These are phyloP conservation scores for Dromococcyx pavoninus DNA, from an alignment of 2,797 vertebrate species.

Conservation along the genomic window DNA sequence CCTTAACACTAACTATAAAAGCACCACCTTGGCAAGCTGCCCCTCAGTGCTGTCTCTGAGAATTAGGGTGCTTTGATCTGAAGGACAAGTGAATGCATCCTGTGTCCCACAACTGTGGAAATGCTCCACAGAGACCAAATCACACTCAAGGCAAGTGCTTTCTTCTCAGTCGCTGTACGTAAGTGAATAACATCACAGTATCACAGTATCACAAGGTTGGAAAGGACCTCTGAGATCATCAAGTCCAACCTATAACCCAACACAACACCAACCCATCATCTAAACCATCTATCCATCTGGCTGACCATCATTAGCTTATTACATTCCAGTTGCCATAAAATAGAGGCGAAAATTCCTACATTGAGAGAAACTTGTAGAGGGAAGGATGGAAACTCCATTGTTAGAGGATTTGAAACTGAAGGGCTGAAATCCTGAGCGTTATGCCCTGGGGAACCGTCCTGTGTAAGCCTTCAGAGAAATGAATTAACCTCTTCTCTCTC, in stretches of 20 bases:
- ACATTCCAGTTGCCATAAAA: neutral
- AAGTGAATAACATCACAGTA: neutral
- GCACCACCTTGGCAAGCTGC: neutral
- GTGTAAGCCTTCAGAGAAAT: neutral
- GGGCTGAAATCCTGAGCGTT: neutral
- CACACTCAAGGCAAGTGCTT: neutral
- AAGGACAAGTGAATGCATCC: neutral
- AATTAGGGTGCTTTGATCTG: neutral
- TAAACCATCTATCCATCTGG: neutral
- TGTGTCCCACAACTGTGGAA: neutral
- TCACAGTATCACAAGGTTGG: too few species aligned
- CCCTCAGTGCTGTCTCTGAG: neutral
- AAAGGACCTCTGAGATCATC: too few species aligned
- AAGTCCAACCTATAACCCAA: too few species aligned
- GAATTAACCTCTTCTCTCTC: constrained; percentile 21
- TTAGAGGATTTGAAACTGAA: constrained; percentile 5
- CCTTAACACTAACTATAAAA: neutral
- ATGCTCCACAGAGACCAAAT: neutral
- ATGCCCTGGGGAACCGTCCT: neutral
- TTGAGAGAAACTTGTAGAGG: neutral
- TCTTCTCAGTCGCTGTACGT: neutral
- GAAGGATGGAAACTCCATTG: neutral
- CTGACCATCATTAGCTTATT: neutral
- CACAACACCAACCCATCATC: too few species aligned
- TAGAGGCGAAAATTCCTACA: neutral